Percentiles rank a stretch among this genome's conserved stretches.
These are phyloP conservation scores for Rhineura floridana DNA, from an alignment of 2,113 vertebrate genomes.

Conservation along the genomic window DNA sequence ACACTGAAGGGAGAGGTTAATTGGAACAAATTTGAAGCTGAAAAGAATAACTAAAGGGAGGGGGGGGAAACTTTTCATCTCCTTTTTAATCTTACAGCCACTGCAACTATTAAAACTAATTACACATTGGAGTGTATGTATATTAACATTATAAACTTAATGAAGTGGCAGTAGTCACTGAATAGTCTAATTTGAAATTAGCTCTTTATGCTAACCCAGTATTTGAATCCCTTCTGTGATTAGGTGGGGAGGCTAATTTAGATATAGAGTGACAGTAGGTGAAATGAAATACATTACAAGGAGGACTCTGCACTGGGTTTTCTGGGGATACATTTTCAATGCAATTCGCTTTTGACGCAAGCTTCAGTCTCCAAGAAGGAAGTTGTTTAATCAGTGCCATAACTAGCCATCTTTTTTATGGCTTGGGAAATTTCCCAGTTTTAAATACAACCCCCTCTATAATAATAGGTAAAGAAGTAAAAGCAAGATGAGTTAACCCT, in stretches of 20 bases:
- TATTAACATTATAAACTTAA: constrained; percentile 39
- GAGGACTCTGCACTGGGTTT: too few relatives aligned
- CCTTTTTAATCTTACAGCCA: constrained; percentile 22
- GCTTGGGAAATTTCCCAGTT: neutral
- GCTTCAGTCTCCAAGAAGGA: neutral
- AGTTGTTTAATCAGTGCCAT: neutral
- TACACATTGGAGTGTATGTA: constrained; percentile 29
- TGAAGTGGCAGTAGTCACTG: constrained; percentile 33
- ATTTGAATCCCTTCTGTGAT: constrained; percentile 30
- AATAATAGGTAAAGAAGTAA: too few relatives aligned
- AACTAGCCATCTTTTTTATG: neutral
- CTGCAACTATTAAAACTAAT: constrained; percentile 40
- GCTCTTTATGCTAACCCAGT: constrained; percentile 15
- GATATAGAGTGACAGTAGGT: constrained; percentile 17
- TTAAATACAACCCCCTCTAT: neutral
- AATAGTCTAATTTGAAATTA: constrained; percentile 39
- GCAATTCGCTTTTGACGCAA: neutral
- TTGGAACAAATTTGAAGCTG: constrained; percentile 32
- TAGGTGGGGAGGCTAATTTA: constrained; percentile 22
- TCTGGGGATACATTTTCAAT: neutral
- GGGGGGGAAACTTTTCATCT: constrained; percentile 11
- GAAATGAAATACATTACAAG: constrained; percentile 1
- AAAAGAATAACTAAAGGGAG: constrained; percentile 10
- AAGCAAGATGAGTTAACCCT: neutral
- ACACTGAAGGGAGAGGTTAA: constrained; percentile 28